A percentile compares a stretch with the other conserved stretches of the same genome.
phyloP scores from a whole-genome alignment of 2,888 invertebrate genomes.

The Aspidiotus destructor region DNA sequence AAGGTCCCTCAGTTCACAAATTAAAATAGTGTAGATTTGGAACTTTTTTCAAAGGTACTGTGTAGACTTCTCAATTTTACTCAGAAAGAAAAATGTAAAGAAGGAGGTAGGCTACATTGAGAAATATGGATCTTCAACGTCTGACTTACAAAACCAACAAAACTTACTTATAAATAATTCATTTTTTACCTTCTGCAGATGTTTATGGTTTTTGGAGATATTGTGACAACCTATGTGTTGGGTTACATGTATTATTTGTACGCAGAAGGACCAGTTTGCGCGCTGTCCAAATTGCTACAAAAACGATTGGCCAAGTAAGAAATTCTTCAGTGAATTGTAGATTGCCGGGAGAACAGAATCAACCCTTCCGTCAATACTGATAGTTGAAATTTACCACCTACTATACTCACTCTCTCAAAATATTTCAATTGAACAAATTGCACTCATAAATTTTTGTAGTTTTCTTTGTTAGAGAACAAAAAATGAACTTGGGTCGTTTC shows the following conservation, averaged over 20 bases:
- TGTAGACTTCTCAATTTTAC: background rate
- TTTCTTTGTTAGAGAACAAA: no score
- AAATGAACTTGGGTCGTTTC: no score
- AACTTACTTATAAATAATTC: background rate
- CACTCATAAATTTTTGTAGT: no score
- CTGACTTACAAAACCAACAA: background rate
- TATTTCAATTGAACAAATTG: no score
- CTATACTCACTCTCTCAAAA: no score
- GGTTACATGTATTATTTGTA: conserved; percentile 27
- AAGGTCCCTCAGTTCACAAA: no score
- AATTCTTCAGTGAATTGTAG: background rate
- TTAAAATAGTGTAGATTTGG: no score
- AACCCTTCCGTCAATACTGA: background rate
- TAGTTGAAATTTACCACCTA: background rate
- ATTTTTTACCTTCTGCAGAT: conserved; percentile 13
- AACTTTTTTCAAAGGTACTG: background rate
- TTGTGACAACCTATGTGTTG: conserved; percentile 24
- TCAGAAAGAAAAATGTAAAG: background rate
- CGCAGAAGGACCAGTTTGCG: conserved; percentile 26
- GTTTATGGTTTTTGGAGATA: conserved; percentile 28
- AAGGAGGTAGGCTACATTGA: background rate
- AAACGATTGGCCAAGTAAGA: conserved; percentile 25
- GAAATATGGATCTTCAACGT: background rate
- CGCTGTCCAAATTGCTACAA: conserved; percentile 26
- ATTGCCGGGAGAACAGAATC: no score